Percentiles rank a stretch among this genome's conserved stretches.
These are phyloP conservation scores for Protodeltote pygarga DNA, from an alignment of 2,888 invertebrate species.

Conservation along the genomic window DNA sequence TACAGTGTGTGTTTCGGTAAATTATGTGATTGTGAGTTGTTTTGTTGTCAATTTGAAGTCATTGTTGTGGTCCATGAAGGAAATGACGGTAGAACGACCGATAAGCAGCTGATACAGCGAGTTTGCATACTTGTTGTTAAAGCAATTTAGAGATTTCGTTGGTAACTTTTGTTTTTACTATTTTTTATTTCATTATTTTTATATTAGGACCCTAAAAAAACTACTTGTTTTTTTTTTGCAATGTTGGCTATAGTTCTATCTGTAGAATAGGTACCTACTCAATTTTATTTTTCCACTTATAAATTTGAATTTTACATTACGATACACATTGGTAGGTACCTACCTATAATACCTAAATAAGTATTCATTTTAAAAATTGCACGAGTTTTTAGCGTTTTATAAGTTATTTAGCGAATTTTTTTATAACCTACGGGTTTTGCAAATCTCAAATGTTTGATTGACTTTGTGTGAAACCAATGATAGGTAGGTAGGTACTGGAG, in stretches of 20 bases:
- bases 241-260: too few species aligned
- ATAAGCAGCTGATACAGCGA: slow-evolving; percentile 63
- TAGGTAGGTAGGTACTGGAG: too few species aligned
- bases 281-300: too few species aligned
- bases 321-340: too few species aligned
- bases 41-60: slow-evolving; percentile 49
- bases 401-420: not conserved
- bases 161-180: slow-evolving; percentile 33
- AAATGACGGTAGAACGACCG: slow-evolving; percentile 70
- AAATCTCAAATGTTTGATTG: too few species aligned
- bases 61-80: slow-evolving; percentile 70
- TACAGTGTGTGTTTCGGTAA: slow-evolving; percentile 49
- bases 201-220: not conserved
- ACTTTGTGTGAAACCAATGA: too few species aligned
- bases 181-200: not conserved
- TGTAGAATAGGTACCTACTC: too few species aligned
- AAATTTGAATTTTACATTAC: too few species aligned
- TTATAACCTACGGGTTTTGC: not conserved
- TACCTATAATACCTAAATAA: too few species aligned
- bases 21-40: slow-evolving; percentile 47
- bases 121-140: slow-evolving; percentile 46
- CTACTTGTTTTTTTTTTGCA: not conserved
- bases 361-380: too few species aligned
- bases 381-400: too few species aligned
- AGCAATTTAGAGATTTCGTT: slow-evolving; percentile 43